Conservation (phyloP, 2,113 vertebrate genomes). For the Oophaga pumilio region DNA sequence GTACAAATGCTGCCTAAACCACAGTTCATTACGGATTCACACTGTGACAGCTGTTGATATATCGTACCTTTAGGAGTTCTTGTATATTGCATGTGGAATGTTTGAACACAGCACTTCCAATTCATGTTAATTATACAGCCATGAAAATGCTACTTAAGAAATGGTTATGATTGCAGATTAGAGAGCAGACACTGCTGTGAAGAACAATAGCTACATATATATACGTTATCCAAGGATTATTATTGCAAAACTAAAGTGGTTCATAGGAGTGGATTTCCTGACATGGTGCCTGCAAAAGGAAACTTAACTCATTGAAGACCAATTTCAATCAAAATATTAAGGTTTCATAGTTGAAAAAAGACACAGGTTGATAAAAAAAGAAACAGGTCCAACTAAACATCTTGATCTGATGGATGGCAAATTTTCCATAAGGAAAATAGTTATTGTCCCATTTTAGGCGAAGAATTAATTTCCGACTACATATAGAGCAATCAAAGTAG, state of each 20-base stretch:
- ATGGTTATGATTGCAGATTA: conserved; percentile 13
- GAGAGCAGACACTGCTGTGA: background rate
- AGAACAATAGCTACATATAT: conserved; percentile 19
- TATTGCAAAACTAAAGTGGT: background rate
- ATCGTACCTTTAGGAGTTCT: conserved; percentile 23
- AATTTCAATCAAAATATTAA: background rate
- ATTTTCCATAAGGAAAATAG: too few relatives aligned
- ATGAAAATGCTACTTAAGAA: conserved; percentile 26
- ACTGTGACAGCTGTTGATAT: conserved; percentile 29
- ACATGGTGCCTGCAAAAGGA: background rate
- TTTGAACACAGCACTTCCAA: background rate
- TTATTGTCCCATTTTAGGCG: too few relatives aligned
- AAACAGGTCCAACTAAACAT: too few relatives aligned
- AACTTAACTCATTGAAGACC: background rate
- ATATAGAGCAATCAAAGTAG: too few relatives aligned
- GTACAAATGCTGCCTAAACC: conserved; percentile 9
- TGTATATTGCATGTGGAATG: conserved; percentile 25
- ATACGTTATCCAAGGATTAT: background rate
- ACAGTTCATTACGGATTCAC: conserved; percentile 23
- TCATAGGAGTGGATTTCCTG: background rate
- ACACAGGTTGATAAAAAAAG: too few relatives aligned
- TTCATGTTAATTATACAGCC: conserved; percentile 35
- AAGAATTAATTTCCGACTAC: too few relatives aligned
- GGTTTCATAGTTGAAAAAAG: too few relatives aligned
- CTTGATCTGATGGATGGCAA: too few relatives aligned